Base-by-base conservation (phyloP, 1,140 invertebrate species). In the Lordiphosa mommai region DNA sequence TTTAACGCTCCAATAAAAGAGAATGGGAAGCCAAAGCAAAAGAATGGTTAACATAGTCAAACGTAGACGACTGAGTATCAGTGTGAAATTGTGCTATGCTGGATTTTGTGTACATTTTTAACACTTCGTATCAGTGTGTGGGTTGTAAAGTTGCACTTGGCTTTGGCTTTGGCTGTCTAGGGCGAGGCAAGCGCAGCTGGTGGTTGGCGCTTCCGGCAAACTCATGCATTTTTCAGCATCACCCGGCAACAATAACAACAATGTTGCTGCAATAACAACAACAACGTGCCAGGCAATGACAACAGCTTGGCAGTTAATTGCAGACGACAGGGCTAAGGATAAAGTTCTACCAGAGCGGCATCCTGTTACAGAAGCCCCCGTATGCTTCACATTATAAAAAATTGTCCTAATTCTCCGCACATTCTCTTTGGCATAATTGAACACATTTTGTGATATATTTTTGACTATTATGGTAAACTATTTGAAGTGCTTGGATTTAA, bases 151-250 rank as follows among this genome's bases (percentile, higher is more conserved):
- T 41, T 43, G 55, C 49, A 34, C 37, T 47, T 57, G 47, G 53
- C 52, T 70, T 55, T 37, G 27, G 46, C 38, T 66, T 44, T 61
- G 14, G 56, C 64, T 61, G 38, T 23, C 44, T 48, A 53, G 63
- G 74, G 30, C 60, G 55, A 50, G 37, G 20, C 57, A 38, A 82
- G 67, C 52, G 29, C 60, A 80, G 74, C 70, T 73, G 74, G 60
- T 56, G 70, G 70, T 63, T 44, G 60, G 34, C 56, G 61, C 70
- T 74, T 70, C 65, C 70, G 74, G 56, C 30, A 37, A 69, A 38
- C 66, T 80, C 57, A 63, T 80, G 70, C 66, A 80, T 80, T 80
- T 80, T 80, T 71, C 65, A 80, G 49, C 47, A 70, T 40, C 51
- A 49, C 16, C 49, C 29, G 13, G 12, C 29, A 36, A 9, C 37